phyloP scores from a whole-genome alignment of 2,888 invertebrate species.

The Carpatolechia fugitivella region DNA sequence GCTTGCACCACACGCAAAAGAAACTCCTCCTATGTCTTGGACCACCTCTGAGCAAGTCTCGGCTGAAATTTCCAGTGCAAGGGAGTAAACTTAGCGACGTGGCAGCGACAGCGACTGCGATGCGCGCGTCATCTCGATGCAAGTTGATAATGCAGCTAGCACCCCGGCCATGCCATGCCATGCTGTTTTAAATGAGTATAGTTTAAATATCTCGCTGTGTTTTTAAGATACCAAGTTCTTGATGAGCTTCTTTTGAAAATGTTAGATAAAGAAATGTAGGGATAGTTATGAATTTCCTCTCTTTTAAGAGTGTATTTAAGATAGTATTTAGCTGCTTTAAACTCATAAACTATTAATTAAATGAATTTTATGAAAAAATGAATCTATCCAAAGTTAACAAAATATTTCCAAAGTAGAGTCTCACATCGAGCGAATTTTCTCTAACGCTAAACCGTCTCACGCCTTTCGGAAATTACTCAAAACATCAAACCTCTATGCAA shows the following conservation, averaged over 20 bases:
- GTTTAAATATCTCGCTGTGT: conserved; percentile 10
- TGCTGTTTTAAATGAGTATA: conserved; percentile 16
- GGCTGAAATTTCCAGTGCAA: conserved; percentile 72
- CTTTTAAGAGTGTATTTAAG: too few relatives aligned
- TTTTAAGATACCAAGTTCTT: background rate
- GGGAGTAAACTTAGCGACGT: conserved; percentile 74
- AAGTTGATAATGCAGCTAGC: conserved; percentile 47
- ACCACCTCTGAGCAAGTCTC: conserved; percentile 53
- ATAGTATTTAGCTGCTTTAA: too few relatives aligned
- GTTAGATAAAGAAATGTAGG: background rate
- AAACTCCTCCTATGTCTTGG: conserved; percentile 32
- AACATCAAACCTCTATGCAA: background rate
- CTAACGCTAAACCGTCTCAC: background rate
- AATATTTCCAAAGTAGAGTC: too few relatives aligned
- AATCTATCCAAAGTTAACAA: too few relatives aligned
- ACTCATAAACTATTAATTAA: too few relatives aligned
- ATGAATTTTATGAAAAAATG: too few relatives aligned
- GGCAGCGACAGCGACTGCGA: conserved; percentile 60
- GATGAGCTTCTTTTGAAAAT: background rate
- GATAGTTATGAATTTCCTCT: too few relatives aligned
- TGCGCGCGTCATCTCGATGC: conserved; percentile 65
- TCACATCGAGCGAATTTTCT: too few relatives aligned
- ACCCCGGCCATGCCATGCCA: conserved; percentile 21
- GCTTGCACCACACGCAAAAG: too few relatives aligned
- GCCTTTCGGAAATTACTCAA: background rate